These are phyloP conservation scores for Solea senegalensis DNA, from an alignment of 2,113 vertebrate species.

Conservation along the genomic window DNA sequence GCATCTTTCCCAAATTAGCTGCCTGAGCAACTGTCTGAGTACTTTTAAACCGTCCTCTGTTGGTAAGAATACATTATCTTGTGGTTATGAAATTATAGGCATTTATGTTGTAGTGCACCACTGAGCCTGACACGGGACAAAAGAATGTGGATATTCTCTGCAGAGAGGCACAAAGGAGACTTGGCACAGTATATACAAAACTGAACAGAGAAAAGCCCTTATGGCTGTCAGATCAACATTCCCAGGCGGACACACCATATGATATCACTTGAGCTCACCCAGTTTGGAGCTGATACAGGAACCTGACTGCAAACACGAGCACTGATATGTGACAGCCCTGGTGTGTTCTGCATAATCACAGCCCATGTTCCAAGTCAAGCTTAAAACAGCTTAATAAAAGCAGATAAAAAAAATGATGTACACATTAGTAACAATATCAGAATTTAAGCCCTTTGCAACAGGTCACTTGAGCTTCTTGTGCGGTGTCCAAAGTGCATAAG, in stretches of 20 bases:
- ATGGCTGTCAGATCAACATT: slow-evolving; percentile 73
- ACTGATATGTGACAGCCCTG: slow-evolving; percentile 25
- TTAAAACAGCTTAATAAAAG: slow-evolving; percentile 36
- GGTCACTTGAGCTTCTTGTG: slow-evolving; percentile 58
- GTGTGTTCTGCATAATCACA: slow-evolving; percentile 5
- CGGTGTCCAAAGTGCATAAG: slow-evolving; percentile 60
- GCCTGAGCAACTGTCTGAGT: slow-evolving; percentile 63
- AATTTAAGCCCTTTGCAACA: slow-evolving; percentile 43
- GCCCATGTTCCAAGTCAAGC: slow-evolving; percentile 7
- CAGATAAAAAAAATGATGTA: slow-evolving; percentile 12
- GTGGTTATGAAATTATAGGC: slow-evolving; percentile 65
- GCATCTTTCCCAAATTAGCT: slow-evolving; percentile 71
- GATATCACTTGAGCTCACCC: slow-evolving; percentile 47
- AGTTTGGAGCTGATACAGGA: slow-evolving; percentile 40
- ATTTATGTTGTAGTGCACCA: slow-evolving; percentile 51
- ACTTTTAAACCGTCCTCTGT: slow-evolving; percentile 63
- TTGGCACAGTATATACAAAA: slow-evolving; percentile 30
- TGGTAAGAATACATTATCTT: slow-evolving; percentile 70
- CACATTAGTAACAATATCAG: slow-evolving; percentile 28
- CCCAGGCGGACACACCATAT: slow-evolving; percentile 58
- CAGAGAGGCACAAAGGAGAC: slow-evolving; percentile 48
- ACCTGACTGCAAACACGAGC: slow-evolving; percentile 34
- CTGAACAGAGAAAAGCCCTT: slow-evolving; percentile 46
- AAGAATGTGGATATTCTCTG: slow-evolving; percentile 33
- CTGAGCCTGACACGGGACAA: slow-evolving; percentile 42